Base-by-base conservation (phyloP, 2,888 invertebrate genomes). In the Trissoscelio sp. region DNA sequence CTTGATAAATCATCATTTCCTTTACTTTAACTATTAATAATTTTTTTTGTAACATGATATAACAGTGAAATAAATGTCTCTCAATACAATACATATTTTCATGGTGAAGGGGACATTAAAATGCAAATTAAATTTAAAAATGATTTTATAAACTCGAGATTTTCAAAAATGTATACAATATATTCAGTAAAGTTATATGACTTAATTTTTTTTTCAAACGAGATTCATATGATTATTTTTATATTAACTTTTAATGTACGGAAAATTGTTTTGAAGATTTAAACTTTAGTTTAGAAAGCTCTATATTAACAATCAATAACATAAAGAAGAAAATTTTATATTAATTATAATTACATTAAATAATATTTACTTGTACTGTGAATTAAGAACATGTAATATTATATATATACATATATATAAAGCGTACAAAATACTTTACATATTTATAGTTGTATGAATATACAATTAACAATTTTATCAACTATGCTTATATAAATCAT, bases 81-180 rank as follows among this genome's bases (percentile, higher is more conserved):
- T 46, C 46, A 62, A 28, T 44, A 14, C 22, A 44, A 2, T 44
- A 31, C 11, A 62, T 31, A 62, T 62, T 62, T 62, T 62, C 7
- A 14, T 22, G 62, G 62, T 62, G 62, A 62, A 46, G 62, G 62
- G 62, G 62, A 62, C 62, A 62, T 62, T 58, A 20, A 24, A 42
- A 58, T 46, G 14, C 20, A 62, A 44, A 58, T 11, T 16, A 22
- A 44, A 46, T 31, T 46, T 9, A 31, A 39, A 39, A 39, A 39
- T 39, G 39, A 39, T 39, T 39, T 39, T 39, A 39, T 14, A 14
- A 2, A 39, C 12, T 14, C 3, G 39, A 6, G 9, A 14, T 34
- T 11, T 34, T 34, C 7, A 11, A 34, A 34, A 34, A 34, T 11
- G n/a, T n/a, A n/a, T n/a, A n/a, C n/a, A n/a, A n/a, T n/a, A n/a